Conservation (phyloP, 2,113 vertebrate genomes). For the Craseonycteris thonglongyai region DNA sequence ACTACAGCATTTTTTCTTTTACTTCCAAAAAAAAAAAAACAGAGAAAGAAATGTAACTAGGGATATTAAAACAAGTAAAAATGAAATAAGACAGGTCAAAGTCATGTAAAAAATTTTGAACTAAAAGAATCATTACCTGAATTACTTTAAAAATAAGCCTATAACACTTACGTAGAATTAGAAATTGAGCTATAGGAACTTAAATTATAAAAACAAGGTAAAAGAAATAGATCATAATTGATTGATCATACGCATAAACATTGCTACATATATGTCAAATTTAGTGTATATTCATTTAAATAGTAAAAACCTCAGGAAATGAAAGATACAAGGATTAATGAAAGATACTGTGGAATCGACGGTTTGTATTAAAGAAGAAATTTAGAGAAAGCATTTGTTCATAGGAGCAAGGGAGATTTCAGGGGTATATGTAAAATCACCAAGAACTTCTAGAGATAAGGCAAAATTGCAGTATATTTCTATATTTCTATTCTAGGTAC, state of each 20-base stretch:
- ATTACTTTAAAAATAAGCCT: background rate
- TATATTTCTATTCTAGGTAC: background rate
- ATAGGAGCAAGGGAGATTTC: background rate
- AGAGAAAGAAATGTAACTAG: conserved; percentile 37
- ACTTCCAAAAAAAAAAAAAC: conserved; percentile 62
- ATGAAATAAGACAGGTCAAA: conserved; percentile 34
- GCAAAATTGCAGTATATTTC: background rate
- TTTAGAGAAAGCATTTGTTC: background rate
- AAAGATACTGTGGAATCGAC: background rate
- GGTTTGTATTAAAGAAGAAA: background rate
- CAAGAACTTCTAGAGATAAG: background rate
- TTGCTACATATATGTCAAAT: background rate
- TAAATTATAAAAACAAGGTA: conserved; percentile 1
- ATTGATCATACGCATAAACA: background rate
- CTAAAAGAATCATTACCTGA: background rate
- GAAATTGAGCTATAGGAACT: background rate
- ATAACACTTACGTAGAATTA: background rate
- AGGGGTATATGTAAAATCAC: background rate
- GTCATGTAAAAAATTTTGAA: background rate
- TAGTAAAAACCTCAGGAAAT: background rate
- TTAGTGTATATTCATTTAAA: background rate
- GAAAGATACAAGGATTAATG: background rate
- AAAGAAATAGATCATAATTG: background rate
- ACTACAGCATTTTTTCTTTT: conserved; percentile 56
- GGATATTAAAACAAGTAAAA: conserved; percentile 36